These are phyloP conservation scores for Indicator maculatus DNA, from an alignment of 2,113 vertebrate species.

Conservation along the genomic window DNA sequence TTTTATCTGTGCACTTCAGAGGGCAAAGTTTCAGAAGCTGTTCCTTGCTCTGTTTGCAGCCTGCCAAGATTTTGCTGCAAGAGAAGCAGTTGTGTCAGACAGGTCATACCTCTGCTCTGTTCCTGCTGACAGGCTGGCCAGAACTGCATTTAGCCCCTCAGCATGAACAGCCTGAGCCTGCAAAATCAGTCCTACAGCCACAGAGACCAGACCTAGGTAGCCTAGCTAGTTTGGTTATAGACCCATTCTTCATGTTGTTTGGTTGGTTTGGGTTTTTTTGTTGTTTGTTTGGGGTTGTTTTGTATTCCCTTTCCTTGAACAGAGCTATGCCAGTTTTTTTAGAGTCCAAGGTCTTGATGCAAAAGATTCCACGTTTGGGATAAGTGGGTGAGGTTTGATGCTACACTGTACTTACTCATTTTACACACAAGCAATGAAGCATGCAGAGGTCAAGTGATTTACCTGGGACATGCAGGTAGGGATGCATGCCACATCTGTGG, in stretches of 20 bases:
- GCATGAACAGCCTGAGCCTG: neutral
- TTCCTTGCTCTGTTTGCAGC: neutral
- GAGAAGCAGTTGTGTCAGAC: neutral
- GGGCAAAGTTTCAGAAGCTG: neutral
- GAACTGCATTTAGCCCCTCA: neutral
- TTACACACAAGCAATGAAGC: neutral
- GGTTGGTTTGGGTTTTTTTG: neutral
- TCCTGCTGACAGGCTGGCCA: neutral
- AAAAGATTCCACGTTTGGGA: neutral
- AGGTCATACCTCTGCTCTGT: neutral
- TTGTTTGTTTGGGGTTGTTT: neutral
- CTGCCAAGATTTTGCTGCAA: neutral
- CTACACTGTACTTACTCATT: neutral
- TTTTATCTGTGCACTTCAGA: neutral
- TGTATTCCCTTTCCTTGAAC: neutral
- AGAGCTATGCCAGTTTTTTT: neutral
- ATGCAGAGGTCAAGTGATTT: neutral
- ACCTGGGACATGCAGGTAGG: neutral
- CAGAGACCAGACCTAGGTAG: neutral
- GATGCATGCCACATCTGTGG: neutral
- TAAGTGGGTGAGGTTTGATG: neutral
- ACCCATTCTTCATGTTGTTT: neutral
- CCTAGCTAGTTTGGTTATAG: neutral
- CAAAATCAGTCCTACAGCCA: neutral
- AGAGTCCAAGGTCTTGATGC: neutral